Evolutionary conservation across 2,113 vertebrate species (phyloP).

Genomic region (Platysteira castanea): DNA sequence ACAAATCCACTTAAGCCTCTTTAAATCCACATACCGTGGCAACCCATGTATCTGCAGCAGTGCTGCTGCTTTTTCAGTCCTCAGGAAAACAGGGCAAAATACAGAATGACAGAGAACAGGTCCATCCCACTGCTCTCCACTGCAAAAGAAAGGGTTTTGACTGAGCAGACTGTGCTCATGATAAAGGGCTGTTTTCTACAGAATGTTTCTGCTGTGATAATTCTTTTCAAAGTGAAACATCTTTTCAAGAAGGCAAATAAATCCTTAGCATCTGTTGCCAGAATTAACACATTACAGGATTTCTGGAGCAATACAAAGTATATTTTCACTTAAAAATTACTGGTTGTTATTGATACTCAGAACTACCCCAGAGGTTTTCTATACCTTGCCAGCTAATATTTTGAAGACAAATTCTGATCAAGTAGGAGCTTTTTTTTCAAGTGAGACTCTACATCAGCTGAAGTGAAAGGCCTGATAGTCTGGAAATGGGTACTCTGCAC

Average conservation of each 20-base stretch:
- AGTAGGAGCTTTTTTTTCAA: not conserved
- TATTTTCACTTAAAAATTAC: not conserved
- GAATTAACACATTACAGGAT: not conserved
- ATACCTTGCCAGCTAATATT: not conserved
- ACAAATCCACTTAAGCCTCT: slow-evolving; percentile 18
- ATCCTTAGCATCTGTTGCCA: not conserved
- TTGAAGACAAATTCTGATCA: not conserved
- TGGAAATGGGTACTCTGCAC: not conserved
- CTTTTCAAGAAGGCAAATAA: not conserved
- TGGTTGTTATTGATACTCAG: not conserved
- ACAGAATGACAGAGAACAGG: not conserved
- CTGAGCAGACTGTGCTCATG: not conserved
- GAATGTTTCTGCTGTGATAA: not conserved
- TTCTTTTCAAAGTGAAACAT: not conserved
- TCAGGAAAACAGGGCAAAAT: not conserved
- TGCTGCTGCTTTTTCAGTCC: not conserved
- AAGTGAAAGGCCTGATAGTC: not conserved
- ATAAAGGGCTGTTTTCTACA: not conserved
- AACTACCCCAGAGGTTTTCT: not conserved
- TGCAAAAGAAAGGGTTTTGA: not conserved
- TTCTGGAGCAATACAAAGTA: not conserved
- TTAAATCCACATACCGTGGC: not conserved
- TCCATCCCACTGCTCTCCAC: not conserved
- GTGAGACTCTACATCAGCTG: not conserved
- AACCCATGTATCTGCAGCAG: not conserved